Percentiles rank a stretch among this genome's conserved stretches.
These are phyloP conservation scores for Mustela nigripes DNA, from an alignment of 2,113 vertebrate species.

Conservation along the genomic window DNA sequence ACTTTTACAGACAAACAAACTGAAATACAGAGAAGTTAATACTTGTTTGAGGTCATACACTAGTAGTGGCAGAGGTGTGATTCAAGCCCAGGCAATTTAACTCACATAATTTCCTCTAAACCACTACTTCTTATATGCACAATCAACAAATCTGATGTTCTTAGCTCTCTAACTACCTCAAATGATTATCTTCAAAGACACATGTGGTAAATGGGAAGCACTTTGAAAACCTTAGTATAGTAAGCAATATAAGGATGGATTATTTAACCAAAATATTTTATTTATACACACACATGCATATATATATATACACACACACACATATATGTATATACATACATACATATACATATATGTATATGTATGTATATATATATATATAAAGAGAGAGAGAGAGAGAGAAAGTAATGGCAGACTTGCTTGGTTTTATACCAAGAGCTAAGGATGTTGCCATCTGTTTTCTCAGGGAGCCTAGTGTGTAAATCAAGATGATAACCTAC, in stretches of 20 bases:
- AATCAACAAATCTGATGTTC: not conserved
- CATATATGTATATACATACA: too few species aligned
- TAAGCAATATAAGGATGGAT: not conserved
- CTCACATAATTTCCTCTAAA: not conserved
- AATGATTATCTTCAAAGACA: constrained; percentile 1
- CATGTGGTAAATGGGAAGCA: not conserved
- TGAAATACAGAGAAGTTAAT: not conserved
- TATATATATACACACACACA: too few species aligned
- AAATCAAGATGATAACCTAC: not conserved
- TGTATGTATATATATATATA: too few species aligned
- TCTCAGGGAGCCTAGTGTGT: not conserved
- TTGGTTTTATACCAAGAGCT: not conserved
- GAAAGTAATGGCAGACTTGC: not conserved
- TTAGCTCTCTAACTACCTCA: not conserved
- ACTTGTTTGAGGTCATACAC: not conserved
- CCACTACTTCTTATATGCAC: not conserved
- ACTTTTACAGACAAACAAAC: not conserved
- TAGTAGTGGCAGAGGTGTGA: not conserved
- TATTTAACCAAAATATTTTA: not conserved
- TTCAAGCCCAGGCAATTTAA: not conserved
- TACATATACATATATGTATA: too few species aligned
- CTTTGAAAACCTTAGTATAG: not conserved
- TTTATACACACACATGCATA: not conserved
- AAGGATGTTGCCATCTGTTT: not conserved
- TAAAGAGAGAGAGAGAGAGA: not conserved